These are phyloP conservation scores for Macaria notata DNA, from an alignment of 2,888 invertebrate genomes.

Conservation along the genomic window DNA sequence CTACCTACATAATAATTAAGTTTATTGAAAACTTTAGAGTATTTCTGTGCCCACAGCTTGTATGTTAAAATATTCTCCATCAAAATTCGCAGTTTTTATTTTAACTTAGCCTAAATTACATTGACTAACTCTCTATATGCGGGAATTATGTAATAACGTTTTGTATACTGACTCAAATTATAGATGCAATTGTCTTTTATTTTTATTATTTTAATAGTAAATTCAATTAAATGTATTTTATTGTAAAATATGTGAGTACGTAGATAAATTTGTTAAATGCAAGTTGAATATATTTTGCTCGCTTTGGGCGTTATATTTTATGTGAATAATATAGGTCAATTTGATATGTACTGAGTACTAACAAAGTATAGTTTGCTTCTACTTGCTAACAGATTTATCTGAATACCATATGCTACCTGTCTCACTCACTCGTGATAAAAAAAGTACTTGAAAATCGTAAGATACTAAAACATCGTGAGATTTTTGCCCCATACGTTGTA, in stretches of 20 bases:
- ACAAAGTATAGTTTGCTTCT: constrained; percentile 1
- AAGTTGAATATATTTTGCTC: background rate
- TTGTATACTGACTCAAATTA: constrained; percentile 21
- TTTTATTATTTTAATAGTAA: constrained; percentile 2
- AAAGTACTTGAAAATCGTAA: too few species aligned
- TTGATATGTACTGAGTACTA: constrained; percentile 12
- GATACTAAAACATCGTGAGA: too few species aligned
- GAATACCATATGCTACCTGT: background rate
- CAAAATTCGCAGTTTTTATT: too few species aligned
- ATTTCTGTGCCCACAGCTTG: too few species aligned
- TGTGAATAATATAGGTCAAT: constrained; percentile 25
- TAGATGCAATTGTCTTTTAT: constrained; percentile 10
- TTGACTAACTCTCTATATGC: constrained; percentile 15
- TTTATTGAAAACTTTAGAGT: too few species aligned
- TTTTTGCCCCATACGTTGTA: too few species aligned
- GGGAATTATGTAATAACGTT: constrained; percentile 1
- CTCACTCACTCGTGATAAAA: too few species aligned
- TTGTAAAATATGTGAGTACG: constrained; percentile 11
- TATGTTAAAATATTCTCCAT: too few species aligned
- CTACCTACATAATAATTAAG: too few species aligned
- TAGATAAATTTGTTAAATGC: constrained; percentile 2
- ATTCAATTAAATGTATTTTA: background rate
- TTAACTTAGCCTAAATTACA: too few species aligned
- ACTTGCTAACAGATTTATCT: constrained; percentile 2
- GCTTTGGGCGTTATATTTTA: background rate